A percentile compares a stretch with the other conserved stretches of the same genome.
These are phyloP conservation scores for Gymnothorax reevesii DNA, from an alignment of 2,797 vertebrate genomes.

Conservation along the genomic window DNA sequence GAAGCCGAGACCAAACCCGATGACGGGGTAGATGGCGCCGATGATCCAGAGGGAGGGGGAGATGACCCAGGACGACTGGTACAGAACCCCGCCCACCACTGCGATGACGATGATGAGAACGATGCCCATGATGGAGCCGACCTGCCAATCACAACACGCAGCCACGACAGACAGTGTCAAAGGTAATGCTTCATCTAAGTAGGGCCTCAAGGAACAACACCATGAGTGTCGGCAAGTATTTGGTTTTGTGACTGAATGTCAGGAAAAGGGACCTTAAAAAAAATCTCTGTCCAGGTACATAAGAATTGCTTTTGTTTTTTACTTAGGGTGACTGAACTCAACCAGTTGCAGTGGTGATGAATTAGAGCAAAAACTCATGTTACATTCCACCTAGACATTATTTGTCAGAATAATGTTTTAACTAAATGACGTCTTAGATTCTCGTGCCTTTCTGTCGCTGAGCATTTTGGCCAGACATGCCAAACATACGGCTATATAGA, in stretches of 20 bases:
- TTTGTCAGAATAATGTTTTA: background rate
- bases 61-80: conserved; percentile 89
- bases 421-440: background rate
- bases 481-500: background rate
- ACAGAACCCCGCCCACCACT: conserved; percentile 87
- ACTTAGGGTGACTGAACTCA: background rate
- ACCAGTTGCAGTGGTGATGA: background rate
- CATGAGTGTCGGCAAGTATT: too few relatives aligned
- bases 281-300: too few relatives aligned
- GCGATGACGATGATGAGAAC: conserved; percentile 82
- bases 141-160: conserved; percentile 58
- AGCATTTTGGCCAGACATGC: background rate
- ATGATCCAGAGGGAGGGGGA: conserved; percentile 87
- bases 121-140: conserved; percentile 83
- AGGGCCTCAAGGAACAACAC: background rate
- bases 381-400: background rate
- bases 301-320: background rate
- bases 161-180: background rate
- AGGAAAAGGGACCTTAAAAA: too few relatives aligned
- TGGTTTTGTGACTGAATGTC: too few relatives aligned
- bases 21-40: conserved; percentile 85
- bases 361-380: background rate
- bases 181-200: background rate
- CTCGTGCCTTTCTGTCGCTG: background rate
- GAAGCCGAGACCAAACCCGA: conserved; percentile 86